Evolutionary conservation across 2,797 vertebrate genomes (phyloP), one percentile per base, ranked within the genome.

Genomic region (Podarcis lilfordi): DNA sequence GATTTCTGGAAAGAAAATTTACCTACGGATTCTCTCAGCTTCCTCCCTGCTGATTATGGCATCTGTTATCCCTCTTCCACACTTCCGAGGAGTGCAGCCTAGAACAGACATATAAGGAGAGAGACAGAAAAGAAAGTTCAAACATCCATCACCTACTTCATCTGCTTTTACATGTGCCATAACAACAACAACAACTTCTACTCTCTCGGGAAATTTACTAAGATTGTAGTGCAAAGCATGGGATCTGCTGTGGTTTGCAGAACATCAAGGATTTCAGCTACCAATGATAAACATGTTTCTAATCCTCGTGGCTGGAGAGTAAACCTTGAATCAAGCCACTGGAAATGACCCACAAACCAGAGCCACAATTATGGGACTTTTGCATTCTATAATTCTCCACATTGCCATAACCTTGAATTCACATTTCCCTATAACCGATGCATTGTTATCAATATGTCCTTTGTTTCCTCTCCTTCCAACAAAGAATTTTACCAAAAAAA

Each of bases 61-160:
- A 88, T 99, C 99, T 0, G 96, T 97, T 91, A 99, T 94, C 0
- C 98, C 98, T 80, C 99, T 97, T 86, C 98, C 98, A 90, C 98
- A 99, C 93, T 94, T 98, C 87, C 97, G 96, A 85, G 98, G 99
- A 35, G 98, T 99, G 94, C 99, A 99, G 78, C 98, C 99, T 99
- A 93, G 64, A 93, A 90, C 88, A 88, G 10, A 79, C 37, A 88
- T 11, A 59, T 1, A 5, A 86, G 72, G 1, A 66, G 7, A 23
- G 71, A 29, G 50, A 55, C 3, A 32, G 23, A 21, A 11, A 9
- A 37, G 80, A 0, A 37, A 40, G 7, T 21, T 85, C 68, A 76
- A 68, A 35, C 35, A 74, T 17, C 17, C 17, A 45, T 85, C 29
- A 5, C 3, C 29, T 32, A 25, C 19, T 64, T 23, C 6, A 27